Base-by-base conservation (phyloP, 1,140 invertebrate genomes). In the Lepidurus apus region DNA sequence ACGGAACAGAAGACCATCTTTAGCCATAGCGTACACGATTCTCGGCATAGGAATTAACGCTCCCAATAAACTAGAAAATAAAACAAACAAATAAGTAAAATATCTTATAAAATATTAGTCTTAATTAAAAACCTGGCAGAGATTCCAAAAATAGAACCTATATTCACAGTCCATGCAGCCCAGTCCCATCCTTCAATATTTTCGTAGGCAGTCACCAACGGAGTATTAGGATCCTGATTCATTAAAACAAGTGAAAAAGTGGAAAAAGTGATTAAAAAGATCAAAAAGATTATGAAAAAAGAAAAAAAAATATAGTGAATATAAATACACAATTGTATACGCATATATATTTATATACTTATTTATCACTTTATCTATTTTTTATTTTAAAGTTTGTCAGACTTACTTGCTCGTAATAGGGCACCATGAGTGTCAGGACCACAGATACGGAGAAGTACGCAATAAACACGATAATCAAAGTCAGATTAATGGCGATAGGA, bases 41-140 rank as follows among this genome's bases (percentile, higher is more conserved):
- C 96, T 88, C 3, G 96, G 96, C 91, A 98, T 93, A 4, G 95
- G 95, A 85, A 97, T 98, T 93, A 98, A 96, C n/a, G 94, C 95
- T 13, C 95, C 96, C 81, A 98, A 94, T 92, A 98, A 80, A 78
- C 79, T 79, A 74, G 11, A 43, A 75, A 78, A 21, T 13, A 76
- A 34, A 42, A 34, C 26, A 75, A 24, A 76, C 6, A 10, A 77
- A 1, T 53, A n/a, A 53, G 44, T 17, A 0, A 42, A 44, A 75
- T 75, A 17, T 13, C 0, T 21, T 42, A 24, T 17, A 47, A 75
- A 13, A 42, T 75, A 17, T 75, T 75, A 13, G 21, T 17, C 7
- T 75, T 7, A 47, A 43, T n/a, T 43, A 45, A 74, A 11, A 84
- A 91, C 91, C 90, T 91, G 1, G 92, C 88, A 76, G 89, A 87